These are phyloP conservation scores for Orthosia incerta DNA, from an alignment of 2,888 invertebrate genomes.

Conservation along the genomic window DNA sequence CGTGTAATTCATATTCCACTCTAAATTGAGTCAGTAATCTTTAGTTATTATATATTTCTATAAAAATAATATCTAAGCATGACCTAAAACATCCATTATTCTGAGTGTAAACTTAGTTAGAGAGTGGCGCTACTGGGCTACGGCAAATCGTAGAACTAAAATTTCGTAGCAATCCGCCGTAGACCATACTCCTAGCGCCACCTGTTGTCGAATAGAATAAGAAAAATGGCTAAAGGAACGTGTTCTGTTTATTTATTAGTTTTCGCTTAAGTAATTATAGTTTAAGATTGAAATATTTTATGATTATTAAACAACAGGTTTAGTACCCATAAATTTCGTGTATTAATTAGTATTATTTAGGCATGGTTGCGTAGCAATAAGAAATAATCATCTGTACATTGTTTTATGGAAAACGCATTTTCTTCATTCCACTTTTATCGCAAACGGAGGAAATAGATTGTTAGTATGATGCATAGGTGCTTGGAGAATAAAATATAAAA, in stretches of 20 bases:
- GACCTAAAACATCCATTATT: neutral
- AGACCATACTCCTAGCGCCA: conserved; percentile 79
- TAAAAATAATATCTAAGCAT: neutral
- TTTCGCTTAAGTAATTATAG: neutral
- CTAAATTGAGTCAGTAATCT: neutral
- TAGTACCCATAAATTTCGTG: neutral
- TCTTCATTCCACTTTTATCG: neutral
- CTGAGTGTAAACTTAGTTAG: neutral
- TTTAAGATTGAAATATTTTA: neutral
- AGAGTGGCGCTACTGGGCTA: conserved; percentile 71
- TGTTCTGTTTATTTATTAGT: neutral
- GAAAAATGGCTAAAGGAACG: conserved; percentile 24
- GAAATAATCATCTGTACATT: neutral
- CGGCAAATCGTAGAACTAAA: conserved; percentile 77
- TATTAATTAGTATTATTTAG: neutral
- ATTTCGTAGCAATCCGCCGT: conserved; percentile 27
- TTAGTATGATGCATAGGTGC: neutral
- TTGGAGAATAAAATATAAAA: neutral
- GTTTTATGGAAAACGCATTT: neutral
- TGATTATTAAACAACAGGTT: neutral
- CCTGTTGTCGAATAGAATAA: conserved; percentile 85
- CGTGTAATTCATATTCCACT: conserved; percentile 9
- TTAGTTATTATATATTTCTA: neutral
- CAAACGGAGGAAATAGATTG: neutral
- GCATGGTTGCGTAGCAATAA: neutral